phyloP scores from a whole-genome alignment of 1,140 invertebrate species.

The Glossosoma conforme region DNA sequence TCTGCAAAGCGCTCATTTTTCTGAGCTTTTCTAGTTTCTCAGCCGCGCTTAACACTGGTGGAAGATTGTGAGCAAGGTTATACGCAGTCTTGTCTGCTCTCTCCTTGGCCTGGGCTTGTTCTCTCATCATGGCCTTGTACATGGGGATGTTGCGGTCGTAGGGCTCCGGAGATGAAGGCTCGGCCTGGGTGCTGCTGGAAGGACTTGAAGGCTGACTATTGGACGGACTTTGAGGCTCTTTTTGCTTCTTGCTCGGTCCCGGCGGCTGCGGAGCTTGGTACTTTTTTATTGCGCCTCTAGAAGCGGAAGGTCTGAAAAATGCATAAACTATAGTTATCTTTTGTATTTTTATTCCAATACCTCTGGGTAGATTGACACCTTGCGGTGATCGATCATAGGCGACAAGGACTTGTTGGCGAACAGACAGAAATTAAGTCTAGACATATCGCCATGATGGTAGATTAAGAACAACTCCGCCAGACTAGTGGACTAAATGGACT shows the following conservation, averaged over 20 bases:
- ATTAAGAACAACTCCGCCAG: too few species aligned
- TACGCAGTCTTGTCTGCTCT: constrained; percentile 31
- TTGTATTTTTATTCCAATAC: too few species aligned
- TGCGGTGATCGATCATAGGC: too few species aligned
- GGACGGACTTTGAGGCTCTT: not conserved
- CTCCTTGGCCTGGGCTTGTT: constrained; percentile 31
- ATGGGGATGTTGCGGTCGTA: constrained; percentile 20
- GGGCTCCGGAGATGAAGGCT: constrained; percentile 2
- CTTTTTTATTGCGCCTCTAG: constrained; percentile 29
- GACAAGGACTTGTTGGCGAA: too few species aligned
- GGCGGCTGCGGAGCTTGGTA: constrained; percentile 26
- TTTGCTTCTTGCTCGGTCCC: constrained; percentile 2
- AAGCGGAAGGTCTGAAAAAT: constrained; percentile 15
- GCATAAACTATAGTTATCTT: too few species aligned
- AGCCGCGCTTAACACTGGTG: constrained; percentile 36
- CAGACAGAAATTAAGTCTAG: too few species aligned
- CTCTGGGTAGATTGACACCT: too few species aligned
- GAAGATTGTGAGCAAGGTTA: constrained; percentile 33
- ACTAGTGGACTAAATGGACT: too few species aligned
- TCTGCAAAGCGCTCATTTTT: constrained; percentile 36
- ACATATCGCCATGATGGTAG: too few species aligned
- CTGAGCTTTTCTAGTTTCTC: constrained; percentile 40
- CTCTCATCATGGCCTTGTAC: constrained; percentile 26
- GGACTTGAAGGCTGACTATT: not conserved
- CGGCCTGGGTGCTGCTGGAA: not conserved